These are phyloP conservation scores for Platycheirus rosarum DNA, from an alignment of 2,888 invertebrate species.

Conservation along the genomic window DNA sequence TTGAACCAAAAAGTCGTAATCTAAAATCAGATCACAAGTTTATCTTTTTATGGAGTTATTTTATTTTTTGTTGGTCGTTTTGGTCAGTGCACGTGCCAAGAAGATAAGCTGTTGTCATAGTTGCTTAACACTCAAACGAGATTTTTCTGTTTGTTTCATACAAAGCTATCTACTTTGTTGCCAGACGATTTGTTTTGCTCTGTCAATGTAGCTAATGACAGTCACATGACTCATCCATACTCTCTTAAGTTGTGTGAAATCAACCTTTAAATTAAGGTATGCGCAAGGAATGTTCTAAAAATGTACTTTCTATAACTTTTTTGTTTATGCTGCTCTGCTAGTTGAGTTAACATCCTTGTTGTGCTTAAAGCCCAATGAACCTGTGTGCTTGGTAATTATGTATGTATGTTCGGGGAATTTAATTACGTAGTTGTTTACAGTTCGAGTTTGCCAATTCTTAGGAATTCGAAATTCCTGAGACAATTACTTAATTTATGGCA, in stretches of 20 bases:
- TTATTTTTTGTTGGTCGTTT: conserved; percentile 19
- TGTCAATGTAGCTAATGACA: conserved; percentile 1
- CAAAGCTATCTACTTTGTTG: no score
- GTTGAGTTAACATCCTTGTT: no score
- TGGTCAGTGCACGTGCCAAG: conserved; percentile 54
- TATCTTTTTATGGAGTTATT: conserved; percentile 17
- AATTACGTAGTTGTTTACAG: no score
- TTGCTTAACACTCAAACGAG: conserved; percentile 1
- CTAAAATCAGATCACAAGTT: conserved; percentile 29
- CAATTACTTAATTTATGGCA: no score
- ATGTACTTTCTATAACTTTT: conserved; percentile 16
- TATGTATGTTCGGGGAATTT: not conserved
- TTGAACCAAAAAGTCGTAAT: conserved; percentile 5
- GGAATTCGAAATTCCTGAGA: not conserved
- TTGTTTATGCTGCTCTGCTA: no score
- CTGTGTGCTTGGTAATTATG: no score
- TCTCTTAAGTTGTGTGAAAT: conserved; percentile 10
- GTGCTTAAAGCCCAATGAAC: no score
- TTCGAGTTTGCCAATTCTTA: no score
- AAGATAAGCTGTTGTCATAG: conserved; percentile 18
- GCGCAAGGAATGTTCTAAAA: conserved; percentile 25
- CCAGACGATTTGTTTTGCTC: not conserved
- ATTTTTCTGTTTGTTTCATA: conserved; percentile 10
- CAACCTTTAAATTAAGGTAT: conserved; percentile 22
- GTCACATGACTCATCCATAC: conserved; percentile 37